phyloP scores from a whole-genome alignment of 2,797 vertebrate species.

The Rhinogobio ventralis region DNA sequence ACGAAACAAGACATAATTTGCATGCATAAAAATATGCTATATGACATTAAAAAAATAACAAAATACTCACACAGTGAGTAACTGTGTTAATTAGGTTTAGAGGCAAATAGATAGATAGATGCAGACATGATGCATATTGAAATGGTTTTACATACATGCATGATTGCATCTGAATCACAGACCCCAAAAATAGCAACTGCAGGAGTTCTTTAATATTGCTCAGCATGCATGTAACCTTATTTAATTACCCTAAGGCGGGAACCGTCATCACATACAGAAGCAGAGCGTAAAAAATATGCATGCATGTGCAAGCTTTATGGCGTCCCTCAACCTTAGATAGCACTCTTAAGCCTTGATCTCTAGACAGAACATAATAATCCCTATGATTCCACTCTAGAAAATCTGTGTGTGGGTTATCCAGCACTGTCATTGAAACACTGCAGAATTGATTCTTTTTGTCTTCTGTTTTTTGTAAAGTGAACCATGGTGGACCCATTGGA shows the following conservation, averaged over 20 bases:
- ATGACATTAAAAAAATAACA: neutral
- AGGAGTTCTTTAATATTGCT: conserved; percentile 38
- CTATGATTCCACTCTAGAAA: conserved; percentile 61
- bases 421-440: conserved; percentile 36
- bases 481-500: conserved; percentile 84
- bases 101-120: conserved; percentile 12
- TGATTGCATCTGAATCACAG: conserved; percentile 31
- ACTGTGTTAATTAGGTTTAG: neutral
- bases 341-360: conserved; percentile 64
- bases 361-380: conserved; percentile 64
- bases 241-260: conserved; percentile 69
- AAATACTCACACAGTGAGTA: too few relatives aligned
- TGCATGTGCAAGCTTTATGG: conserved; percentile 61
- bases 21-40: neutral
- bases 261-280: conserved; percentile 69
- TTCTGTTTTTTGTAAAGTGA: conserved; percentile 56
- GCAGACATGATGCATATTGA: neutral
- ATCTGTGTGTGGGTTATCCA: conserved; percentile 55
- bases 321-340: conserved; percentile 63
- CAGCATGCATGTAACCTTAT: conserved; percentile 51
- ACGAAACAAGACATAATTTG: neutral
- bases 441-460: conserved; percentile 13
- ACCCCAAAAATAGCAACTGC: conserved; percentile 33
- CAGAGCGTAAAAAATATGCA: conserved; percentile 71
- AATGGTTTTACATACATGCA: conserved; percentile 27